Percentiles rank a stretch among this genome's conserved stretches.
Conservation (phyloP, 2,888 invertebrate species). For the Eupithecia inturbata region DNA sequence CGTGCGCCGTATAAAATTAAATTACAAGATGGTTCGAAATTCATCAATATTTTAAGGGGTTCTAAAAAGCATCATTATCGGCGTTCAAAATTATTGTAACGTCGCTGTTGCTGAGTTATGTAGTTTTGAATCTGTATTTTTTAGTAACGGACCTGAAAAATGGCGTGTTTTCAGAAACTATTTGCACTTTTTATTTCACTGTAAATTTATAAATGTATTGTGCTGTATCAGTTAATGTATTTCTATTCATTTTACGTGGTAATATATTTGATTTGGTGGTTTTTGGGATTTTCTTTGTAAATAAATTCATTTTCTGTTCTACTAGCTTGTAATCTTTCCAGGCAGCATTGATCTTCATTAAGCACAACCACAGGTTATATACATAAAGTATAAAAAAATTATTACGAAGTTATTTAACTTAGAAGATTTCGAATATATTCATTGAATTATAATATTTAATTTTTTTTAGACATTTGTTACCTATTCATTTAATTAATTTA, state of each 20-base stretch:
- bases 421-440: too few species aligned
- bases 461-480: too few species aligned
- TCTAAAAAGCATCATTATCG: constrained; percentile 45
- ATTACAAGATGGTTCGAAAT: constrained; percentile 60
- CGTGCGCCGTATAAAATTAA: constrained; percentile 55
- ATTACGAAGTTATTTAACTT: background rate
- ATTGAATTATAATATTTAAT: too few species aligned
- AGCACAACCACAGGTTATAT: too few species aligned
- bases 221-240: too few species aligned
- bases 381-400: background rate
- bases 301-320: too few species aligned
- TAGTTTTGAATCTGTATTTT: constrained; percentile 5
- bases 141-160: background rate
- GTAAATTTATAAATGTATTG: background rate
- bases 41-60: constrained; percentile 58
- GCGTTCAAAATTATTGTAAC: constrained; percentile 43
- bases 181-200: background rate
- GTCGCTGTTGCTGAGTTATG: constrained; percentile 40
- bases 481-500: too few species aligned
- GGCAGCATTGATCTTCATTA: too few species aligned
- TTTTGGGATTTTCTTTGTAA: too few species aligned
- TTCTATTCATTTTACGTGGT: too few species aligned
- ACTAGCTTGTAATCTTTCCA: too few species aligned
- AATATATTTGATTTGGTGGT: too few species aligned
- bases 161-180: background rate